Conservation (phyloP, 2,797 vertebrate genomes). For the Momotus momota region DNA sequence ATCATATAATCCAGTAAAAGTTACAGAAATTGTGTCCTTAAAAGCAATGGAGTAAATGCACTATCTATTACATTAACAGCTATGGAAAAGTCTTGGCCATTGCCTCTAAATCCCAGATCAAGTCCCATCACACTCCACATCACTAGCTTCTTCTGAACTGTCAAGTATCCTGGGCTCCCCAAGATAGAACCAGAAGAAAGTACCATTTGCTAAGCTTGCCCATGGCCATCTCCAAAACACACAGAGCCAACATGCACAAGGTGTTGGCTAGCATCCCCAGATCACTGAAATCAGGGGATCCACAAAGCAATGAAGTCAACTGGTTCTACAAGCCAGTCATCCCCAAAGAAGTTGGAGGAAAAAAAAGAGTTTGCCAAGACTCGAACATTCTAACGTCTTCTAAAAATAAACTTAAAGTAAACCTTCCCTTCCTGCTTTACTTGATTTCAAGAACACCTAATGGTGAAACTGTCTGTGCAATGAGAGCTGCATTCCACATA, state of each 20-base stretch:
- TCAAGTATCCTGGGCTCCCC: neutral
- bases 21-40: neutral
- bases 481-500: neutral
- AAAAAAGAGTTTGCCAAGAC: neutral
- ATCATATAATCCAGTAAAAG: slow-evolving; percentile 23
- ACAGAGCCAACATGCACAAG: neutral
- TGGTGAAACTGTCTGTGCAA: neutral
- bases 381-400: neutral
- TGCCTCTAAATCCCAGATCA: neutral
- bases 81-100: neutral
- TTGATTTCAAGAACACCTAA: neutral
- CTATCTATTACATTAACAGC: neutral
- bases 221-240: neutral
- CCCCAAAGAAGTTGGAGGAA: neutral
- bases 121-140: neutral
- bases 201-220: neutral
- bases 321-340: neutral
- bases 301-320: neutral
- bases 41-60: neutral
- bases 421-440: neutral
- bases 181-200: neutral
- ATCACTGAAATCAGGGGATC: neutral
- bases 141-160: neutral
- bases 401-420: neutral
- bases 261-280: neutral